A percentile compares a stretch with the other conserved stretches of the same genome.
Evolutionary conservation across 1,140 invertebrate species (phyloP).

Genomic region (Drosophila truncata): DNA sequence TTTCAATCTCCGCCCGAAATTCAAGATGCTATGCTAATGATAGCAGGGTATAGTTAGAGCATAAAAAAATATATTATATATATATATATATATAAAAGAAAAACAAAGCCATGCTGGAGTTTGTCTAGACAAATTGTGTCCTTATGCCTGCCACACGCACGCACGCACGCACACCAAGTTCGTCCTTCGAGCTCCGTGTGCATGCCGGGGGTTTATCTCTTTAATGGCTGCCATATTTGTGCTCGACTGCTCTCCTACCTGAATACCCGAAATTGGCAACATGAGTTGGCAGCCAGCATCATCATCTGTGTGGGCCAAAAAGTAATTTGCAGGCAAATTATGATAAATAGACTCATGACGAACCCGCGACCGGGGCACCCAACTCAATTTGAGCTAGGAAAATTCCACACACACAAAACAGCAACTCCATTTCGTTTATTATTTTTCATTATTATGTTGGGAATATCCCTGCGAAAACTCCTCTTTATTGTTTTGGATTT

Average conservation of each 20-base stretch:
- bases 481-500: neutral
- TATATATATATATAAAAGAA: conserved; percentile 3
- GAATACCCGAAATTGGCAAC: conserved; percentile 64
- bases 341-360: conserved; percentile 66
- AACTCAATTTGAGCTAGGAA: conserved; percentile 25
- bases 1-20: neutral
- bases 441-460: conserved; percentile 8
- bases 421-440: conserved; percentile 17
- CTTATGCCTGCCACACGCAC: conserved; percentile 48
- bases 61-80: neutral
- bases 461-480: conserved; percentile 1
- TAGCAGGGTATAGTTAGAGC: conserved; percentile 24
- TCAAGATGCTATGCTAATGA: neutral
- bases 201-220: conserved; percentile 65
- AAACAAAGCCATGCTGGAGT: conserved; percentile 44
- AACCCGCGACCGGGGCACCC: conserved; percentile 28
- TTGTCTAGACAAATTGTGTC: conserved; percentile 73
- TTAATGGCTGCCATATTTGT: conserved; percentile 78
- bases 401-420: neutral
- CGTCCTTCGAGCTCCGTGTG: neutral
- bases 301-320: conserved; percentile 43
- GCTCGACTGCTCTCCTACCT: conserved; percentile 31
- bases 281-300: conserved; percentile 60
- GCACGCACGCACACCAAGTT: conserved; percentile 10
- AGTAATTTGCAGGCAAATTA: conserved; percentile 79